These are phyloP conservation scores for Anoura caudifer DNA, from an alignment of 2,113 vertebrate genomes.

Conservation along the genomic window DNA sequence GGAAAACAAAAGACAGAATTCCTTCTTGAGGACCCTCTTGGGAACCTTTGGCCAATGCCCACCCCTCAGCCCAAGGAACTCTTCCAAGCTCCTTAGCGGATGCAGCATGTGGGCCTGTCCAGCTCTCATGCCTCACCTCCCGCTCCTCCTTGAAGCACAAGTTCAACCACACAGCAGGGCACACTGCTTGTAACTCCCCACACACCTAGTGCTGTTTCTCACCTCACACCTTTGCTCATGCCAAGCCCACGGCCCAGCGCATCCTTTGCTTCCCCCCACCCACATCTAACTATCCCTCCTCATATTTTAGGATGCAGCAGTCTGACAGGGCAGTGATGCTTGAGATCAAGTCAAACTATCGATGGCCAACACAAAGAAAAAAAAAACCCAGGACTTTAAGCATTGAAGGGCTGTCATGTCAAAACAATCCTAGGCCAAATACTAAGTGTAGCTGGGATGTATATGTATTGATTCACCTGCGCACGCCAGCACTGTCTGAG, in stretches of 20 bases:
- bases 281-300: neutral
- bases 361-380: neutral
- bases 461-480: neutral
- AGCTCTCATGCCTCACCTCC: rapidly evolving
- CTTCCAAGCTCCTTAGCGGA: neutral
- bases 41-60: neutral
- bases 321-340: neutral
- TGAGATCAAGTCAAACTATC: neutral
- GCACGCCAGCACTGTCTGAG: rapidly evolving
- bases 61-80: neutral
- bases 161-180: neutral
- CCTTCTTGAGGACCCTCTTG: neutral
- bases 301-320: neutral
- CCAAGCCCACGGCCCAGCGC: rapidly evolving
- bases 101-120: too few relatives aligned
- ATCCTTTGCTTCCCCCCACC: neutral
- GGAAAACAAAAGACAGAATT: constrained; percentile 10
- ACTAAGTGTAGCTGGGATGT: neutral
- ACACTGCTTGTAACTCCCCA: neutral
- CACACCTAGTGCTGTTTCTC: rapidly evolving
- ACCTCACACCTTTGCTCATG: neutral
- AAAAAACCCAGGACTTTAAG: neutral
- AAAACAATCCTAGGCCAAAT: neutral
- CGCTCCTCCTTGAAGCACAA: neutral
- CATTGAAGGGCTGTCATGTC: neutral